Percentiles rank a stretch among this genome's conserved stretches.
phyloP scores from a whole-genome alignment of 2,797 vertebrate species.

The Urocyon cinereoargenteus region DNA sequence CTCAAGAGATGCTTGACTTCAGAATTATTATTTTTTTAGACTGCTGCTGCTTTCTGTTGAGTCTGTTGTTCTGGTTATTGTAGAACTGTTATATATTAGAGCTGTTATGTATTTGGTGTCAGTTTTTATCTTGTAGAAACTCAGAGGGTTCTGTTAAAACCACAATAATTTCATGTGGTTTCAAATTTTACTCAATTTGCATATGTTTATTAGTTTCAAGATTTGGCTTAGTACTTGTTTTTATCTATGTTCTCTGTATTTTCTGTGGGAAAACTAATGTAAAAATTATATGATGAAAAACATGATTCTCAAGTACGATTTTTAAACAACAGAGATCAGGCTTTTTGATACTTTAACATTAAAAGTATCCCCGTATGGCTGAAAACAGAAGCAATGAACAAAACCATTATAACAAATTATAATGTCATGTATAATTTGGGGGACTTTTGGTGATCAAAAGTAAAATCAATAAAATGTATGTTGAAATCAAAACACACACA shows the following conservation, averaged over 20 bases:
- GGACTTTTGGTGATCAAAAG: background rate
- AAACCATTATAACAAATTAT: background rate
- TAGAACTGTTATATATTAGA: background rate
- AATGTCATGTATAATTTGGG: background rate
- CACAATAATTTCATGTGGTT: background rate
- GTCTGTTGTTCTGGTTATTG: background rate
- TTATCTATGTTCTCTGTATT: background rate
- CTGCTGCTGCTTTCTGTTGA: background rate
- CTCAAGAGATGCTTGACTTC: background rate
- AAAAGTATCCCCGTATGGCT: background rate
- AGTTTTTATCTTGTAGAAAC: conserved; percentile 35
- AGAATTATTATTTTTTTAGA: background rate
- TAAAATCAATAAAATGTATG: background rate
- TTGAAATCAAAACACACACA: background rate
- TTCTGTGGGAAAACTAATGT: background rate
- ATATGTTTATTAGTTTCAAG: background rate
- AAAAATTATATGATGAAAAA: conserved; percentile 34
- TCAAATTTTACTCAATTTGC: background rate
- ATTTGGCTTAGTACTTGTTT: background rate
- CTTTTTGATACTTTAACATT: background rate
- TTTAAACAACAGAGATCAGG: conserved; percentile 31
- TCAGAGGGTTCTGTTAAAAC: background rate
- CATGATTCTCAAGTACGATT: background rate
- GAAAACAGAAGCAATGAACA: conserved; percentile 38
- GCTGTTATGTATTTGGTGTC: background rate